phyloP scores from a whole-genome alignment of 1,140 invertebrate genomes.

The Saccostrea cuccullata region DNA sequence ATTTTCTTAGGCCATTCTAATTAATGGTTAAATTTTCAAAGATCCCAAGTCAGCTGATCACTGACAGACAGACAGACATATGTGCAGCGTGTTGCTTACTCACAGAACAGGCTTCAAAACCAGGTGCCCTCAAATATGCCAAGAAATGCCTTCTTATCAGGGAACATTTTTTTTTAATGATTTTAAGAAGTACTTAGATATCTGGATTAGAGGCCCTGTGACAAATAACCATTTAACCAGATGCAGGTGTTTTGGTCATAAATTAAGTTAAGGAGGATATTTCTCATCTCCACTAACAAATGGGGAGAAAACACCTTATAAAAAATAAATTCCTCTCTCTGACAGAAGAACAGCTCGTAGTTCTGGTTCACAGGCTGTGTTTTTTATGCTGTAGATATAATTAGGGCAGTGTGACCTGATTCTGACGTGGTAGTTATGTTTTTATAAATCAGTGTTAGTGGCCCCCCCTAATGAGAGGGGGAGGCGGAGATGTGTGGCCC shows the following conservation, averaged over 20 bases:
- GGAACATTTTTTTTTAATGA: neutral
- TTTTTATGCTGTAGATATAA: neutral
- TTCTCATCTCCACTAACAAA: neutral
- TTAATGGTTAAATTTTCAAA: neutral
- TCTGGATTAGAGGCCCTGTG: neutral
- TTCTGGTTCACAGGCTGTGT: neutral
- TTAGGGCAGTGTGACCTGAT: neutral
- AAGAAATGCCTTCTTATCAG: too few relatives aligned
- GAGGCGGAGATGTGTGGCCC: neutral
- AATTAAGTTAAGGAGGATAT: neutral
- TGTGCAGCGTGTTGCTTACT: neutral
- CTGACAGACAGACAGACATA: neutral
- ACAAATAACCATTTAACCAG: neutral
- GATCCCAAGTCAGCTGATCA: neutral
- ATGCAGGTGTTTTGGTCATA: conserved; percentile 1
- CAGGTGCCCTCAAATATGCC: too few relatives aligned
- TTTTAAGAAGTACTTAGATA: neutral
- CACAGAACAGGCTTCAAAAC: neutral
- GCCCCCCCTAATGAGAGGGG: neutral
- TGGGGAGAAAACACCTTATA: neutral
- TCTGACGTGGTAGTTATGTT: conserved; percentile 6
- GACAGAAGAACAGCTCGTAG: neutral
- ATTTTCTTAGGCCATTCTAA: neutral
- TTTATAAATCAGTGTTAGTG: neutral
- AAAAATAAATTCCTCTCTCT: neutral